phyloP scores from a whole-genome alignment of 2,797 vertebrate genomes.

The Sebastes hopkinsi region DNA sequence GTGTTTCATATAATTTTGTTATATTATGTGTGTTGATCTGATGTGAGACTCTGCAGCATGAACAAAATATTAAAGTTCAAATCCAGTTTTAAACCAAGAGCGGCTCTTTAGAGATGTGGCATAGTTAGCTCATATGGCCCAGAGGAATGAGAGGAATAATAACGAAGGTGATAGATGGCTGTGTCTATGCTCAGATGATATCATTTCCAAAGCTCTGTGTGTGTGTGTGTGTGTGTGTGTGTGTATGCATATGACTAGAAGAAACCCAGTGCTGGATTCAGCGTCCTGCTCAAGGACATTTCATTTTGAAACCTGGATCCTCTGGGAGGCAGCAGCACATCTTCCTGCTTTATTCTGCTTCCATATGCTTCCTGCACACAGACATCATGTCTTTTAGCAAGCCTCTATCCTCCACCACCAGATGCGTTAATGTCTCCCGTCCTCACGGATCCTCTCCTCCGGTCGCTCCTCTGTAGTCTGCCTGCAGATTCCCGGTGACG shows the following conservation, averaged over 20 bases:
- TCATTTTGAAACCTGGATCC: background rate
- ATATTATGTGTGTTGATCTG: background rate
- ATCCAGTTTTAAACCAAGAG: background rate
- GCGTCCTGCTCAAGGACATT: background rate
- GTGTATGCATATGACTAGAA: background rate
- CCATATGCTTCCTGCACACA: background rate
- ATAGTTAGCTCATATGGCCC: background rate
- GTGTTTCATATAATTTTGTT: background rate
- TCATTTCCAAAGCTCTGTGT: background rate
- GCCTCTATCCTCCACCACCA: background rate
- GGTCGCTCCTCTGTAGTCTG: background rate
- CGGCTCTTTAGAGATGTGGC: background rate
- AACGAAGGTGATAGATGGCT: background rate
- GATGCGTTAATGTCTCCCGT: background rate
- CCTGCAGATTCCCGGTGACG: slow-evolving; percentile 25
- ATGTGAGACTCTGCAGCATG: background rate
- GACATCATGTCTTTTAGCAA: background rate
- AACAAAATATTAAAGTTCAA: background rate
- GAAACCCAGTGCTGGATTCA: background rate
- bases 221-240: background rate
- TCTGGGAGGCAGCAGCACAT: background rate
- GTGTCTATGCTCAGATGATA: background rate
- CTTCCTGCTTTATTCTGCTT: background rate
- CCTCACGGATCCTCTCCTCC: slow-evolving; percentile 1
- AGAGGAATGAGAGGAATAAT: background rate